A percentile compares a stretch with the other conserved stretches of the same genome.
phyloP scores from a whole-genome alignment of 2,797 vertebrate genomes.

The Nasua narica region DNA sequence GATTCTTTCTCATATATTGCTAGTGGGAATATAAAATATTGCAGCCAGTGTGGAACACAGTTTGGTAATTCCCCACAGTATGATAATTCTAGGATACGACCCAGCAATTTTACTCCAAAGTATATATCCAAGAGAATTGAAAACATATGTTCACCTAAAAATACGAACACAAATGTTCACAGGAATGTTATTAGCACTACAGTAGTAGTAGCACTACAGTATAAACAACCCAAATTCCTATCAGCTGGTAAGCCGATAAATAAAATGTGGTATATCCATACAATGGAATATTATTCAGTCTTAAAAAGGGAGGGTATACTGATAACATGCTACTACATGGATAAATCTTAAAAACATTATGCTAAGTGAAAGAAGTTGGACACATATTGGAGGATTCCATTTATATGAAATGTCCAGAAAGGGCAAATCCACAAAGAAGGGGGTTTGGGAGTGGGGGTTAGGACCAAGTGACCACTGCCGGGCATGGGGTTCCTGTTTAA shows the following conservation, averaged over 20 bases:
- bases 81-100: background rate
- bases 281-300: background rate
- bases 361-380: background rate
- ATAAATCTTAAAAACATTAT: background rate
- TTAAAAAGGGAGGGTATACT: background rate
- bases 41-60: background rate
- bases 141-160: background rate
- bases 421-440: background rate
- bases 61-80: background rate
- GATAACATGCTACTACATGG: background rate
- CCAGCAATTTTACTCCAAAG: background rate
- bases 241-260: too few species aligned
- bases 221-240: background rate
- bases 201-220: background rate
- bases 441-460: background rate
- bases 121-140: background rate
- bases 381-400: background rate
- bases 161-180: background rate
- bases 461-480: background rate
- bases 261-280: background rate
- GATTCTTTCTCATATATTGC: background rate
- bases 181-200: background rate
- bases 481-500: background rate
- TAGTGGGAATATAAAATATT: background rate
- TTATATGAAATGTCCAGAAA: background rate